Base-by-base conservation (phyloP, 2,797 vertebrate genomes). In the Emydoidea blandingii region DNA sequence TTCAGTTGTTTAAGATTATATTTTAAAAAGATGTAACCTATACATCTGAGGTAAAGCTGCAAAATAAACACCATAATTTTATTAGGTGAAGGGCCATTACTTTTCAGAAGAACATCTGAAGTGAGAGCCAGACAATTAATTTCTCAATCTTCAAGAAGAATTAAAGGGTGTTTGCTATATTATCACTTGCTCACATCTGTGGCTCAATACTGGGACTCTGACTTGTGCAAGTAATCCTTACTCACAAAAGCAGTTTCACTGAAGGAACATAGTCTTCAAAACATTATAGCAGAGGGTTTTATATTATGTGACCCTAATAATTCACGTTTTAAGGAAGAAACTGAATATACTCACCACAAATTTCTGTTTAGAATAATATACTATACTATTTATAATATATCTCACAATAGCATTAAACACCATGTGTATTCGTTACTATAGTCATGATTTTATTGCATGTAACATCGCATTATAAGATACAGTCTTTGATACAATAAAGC, bases 201-300 rank as follows among this genome's bases (percentile, higher is more conserved):
- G 80, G 23, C 16, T 2, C 12, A 82, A 23, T 2, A 84, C 62
- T 84, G 31, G 12, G 72, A 7, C 25, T 65, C 16, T 12, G 90
- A 0, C 56, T 91, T 79, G 29, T 31, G 44, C 1, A 23, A 23
- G 1, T 57, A 90, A 81, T 1, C 15, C 3, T 83, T 86, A 4
- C 3, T 50, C 86, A 21, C 2, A 0, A 62, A 79, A 76, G 9
- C 81, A 81, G 49, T 44, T 50, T 10, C 1, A 3, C 12, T 68
- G 16, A 5, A 41, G 56, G 29, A 88, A 86, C 62, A 3, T 25
- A 29, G 8, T 78, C 56, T 52, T 53, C 21, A 10, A 72, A 79
- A 78, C 83, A 72, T 2, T 86, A 1, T 3, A 54, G 1, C 3
- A 41, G 8, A 0, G 1, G 29, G 4, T 81, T 86, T 0, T 19